These are phyloP conservation scores for Trematomus loennbergii DNA, from an alignment of 2,113 vertebrate species.

Conservation along the genomic window DNA sequence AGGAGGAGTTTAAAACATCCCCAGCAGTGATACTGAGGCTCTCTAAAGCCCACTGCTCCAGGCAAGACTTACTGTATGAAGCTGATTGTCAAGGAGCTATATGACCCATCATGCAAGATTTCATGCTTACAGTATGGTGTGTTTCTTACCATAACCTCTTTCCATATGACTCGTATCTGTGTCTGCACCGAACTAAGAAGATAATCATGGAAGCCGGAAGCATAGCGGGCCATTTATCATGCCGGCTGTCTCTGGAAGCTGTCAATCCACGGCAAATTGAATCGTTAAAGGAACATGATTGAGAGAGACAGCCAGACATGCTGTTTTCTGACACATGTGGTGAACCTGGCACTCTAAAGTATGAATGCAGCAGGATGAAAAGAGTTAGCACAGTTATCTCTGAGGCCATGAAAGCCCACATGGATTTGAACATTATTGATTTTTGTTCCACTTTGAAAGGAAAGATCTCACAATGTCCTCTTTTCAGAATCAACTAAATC, in stretches of 20 bases:
- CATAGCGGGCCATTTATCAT: conserved; percentile 29
- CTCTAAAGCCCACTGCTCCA: conserved; percentile 37
- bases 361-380: background rate
- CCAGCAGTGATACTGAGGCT: conserved; percentile 13
- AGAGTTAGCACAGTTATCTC: background rate
- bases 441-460: background rate
- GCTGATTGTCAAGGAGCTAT: conserved; percentile 37
- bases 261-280: conserved; percentile 45
- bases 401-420: conserved; percentile 7
- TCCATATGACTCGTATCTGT: background rate
- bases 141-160: background rate
- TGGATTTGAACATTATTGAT: background rate
- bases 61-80: conserved; percentile 30
- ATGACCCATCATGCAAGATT: conserved; percentile 20
- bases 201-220: conserved; percentile 28
- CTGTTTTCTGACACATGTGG: conserved; percentile 26
- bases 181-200: conserved; percentile 4
- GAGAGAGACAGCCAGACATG: conserved; percentile 29
- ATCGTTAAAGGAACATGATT: conserved; percentile 50
- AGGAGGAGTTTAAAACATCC: conserved; percentile 28
- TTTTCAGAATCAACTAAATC: too few species aligned
- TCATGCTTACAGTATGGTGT: background rate
- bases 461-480: background rate
- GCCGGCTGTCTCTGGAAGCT: conserved; percentile 14
- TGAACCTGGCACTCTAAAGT: conserved; percentile 7